Conservation (phyloP, 2,797 vertebrate genomes). For the Mionectes olivaceus region DNA sequence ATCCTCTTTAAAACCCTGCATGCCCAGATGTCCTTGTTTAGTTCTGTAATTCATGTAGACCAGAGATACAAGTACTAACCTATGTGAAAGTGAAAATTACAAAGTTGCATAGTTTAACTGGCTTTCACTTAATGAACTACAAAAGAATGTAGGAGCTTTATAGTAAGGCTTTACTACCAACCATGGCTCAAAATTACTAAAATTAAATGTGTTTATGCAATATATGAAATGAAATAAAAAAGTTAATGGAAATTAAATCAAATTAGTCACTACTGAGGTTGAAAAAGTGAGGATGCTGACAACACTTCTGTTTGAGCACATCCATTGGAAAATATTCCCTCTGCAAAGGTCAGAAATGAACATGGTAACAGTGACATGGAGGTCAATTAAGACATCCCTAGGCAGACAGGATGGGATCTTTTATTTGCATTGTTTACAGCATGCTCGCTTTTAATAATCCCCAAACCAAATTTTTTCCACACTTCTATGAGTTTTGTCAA, state of each 20-base stretch:
- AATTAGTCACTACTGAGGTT: conserved; percentile 21
- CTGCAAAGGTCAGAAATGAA: conserved; percentile 21
- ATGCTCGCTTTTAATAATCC: neutral
- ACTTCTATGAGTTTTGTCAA: neutral
- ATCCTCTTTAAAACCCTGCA: neutral
- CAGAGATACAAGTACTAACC: neutral
- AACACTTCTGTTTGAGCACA: neutral
- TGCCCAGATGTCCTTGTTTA: neutral
- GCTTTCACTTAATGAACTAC: conserved; percentile 22
- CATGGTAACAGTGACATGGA: neutral
- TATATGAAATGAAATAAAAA: conserved; percentile 41
- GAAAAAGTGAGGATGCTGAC: conserved; percentile 31
- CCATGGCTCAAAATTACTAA: neutral
- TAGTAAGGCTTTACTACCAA: neutral
- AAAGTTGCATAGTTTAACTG: neutral
- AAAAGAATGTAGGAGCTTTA: conserved; percentile 31
- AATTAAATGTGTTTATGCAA: conserved; percentile 46
- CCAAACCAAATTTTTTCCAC: neutral
- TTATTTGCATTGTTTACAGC: neutral
- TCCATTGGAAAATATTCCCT: conserved; percentile 15
- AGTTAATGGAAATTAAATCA: conserved; percentile 8
- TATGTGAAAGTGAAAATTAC: neutral
- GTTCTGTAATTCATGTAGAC: neutral
- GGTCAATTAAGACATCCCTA: conserved; percentile 9
- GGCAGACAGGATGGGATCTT: neutral